Evolutionary conservation across 2,113 vertebrate species (phyloP).

Genomic region (Sminthopsis crassicaudata): DNA sequence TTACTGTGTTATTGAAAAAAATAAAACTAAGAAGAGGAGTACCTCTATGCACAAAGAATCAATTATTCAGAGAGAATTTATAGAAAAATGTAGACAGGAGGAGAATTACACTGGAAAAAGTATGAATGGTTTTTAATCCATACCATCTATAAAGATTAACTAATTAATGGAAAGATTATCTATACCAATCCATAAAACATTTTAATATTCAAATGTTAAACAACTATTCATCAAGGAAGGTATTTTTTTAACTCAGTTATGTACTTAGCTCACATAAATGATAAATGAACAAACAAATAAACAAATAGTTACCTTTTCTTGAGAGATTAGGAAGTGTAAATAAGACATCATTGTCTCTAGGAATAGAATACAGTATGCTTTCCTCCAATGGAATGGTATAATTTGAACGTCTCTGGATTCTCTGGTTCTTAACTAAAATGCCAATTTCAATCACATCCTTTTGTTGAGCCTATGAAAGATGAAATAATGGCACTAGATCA

Average conservation of each 20-base stretch:
- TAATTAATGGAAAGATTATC: background rate
- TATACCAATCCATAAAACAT: background rate
- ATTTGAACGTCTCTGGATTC: constrained; percentile 89
- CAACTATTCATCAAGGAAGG: constrained; percentile 22
- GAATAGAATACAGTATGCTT: constrained; percentile 91
- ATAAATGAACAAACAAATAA: no score
- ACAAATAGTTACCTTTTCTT: constrained; percentile 85
- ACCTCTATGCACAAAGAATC: background rate
- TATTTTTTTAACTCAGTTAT: constrained; percentile 31
- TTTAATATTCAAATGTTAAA: constrained; percentile 27
- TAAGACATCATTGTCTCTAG: constrained; percentile 88
- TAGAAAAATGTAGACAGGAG: background rate
- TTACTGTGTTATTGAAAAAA: background rate
- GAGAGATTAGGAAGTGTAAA: constrained; percentile 89
- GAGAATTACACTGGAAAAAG: no score
- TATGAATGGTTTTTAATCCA: background rate
- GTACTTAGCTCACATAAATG: background rate
- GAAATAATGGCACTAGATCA: constrained; percentile 31
- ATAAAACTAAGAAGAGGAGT: background rate
- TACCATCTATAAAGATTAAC: background rate
- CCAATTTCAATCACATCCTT: constrained; percentile 93
- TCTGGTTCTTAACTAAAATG: constrained; percentile 90
- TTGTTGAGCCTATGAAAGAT: constrained; percentile 89
- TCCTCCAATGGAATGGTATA: constrained; percentile 89
- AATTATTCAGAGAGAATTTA: background rate